These are phyloP conservation scores for Phrynosoma platyrhinos DNA, from an alignment of 2,113 vertebrate genomes.

Conservation along the genomic window DNA sequence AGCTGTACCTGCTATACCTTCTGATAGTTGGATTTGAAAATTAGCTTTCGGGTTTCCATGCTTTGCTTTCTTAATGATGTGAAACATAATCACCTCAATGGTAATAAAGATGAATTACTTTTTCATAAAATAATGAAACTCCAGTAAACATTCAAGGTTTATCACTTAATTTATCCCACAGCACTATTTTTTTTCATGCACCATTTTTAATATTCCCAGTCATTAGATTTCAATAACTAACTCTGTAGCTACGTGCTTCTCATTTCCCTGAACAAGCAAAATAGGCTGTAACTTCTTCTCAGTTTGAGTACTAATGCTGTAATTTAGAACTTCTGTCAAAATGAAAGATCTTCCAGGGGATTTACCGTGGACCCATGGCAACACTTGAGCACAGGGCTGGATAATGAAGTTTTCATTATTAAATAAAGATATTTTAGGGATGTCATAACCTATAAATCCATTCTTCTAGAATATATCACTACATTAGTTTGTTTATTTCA, in stretches of 20 bases:
- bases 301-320: conserved; percentile 76
- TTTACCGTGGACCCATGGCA: conserved; percentile 75
- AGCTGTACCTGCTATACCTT: conserved; percentile 17
- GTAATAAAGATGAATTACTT: conserved; percentile 89
- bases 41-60: conserved; percentile 65
- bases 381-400: conserved; percentile 73
- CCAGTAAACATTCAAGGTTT: conserved; percentile 83
- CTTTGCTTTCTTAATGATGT: conserved; percentile 69
- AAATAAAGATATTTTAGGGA: conserved; percentile 83
- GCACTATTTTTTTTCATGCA: conserved; percentile 76
- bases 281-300: conserved; percentile 75
- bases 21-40: conserved; percentile 55
- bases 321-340: conserved; percentile 82
- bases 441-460: conserved; percentile 79
- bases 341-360: conserved; percentile 82
- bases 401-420: conserved; percentile 88
- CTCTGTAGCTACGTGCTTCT: conserved; percentile 84
- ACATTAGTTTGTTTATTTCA: conserved; percentile 70
- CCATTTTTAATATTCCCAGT: conserved; percentile 88
- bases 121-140: conserved; percentile 81
- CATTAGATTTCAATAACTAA: conserved; percentile 91
- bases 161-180: conserved; percentile 89
- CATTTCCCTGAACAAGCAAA: conserved; percentile 92
- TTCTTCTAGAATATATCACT: conserved; percentile 54
- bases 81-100: conserved; percentile 69